Conservation (phyloP, 1,140 invertebrate species). For the Coptotermes formosanus region DNA sequence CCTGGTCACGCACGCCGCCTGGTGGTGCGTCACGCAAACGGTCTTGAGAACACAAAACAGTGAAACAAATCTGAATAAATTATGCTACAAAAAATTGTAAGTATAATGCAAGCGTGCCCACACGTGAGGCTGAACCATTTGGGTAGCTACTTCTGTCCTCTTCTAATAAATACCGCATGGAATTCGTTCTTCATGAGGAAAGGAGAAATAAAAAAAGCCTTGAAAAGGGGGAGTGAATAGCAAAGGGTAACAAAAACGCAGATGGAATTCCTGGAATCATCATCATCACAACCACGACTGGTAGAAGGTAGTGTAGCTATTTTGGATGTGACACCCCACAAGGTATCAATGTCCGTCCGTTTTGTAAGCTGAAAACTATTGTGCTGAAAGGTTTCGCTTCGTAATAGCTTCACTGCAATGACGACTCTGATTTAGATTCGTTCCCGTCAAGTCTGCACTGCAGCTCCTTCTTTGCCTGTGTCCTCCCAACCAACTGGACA, state of each 20-base stretch:
- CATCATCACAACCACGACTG: background rate
- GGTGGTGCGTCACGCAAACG: background rate
- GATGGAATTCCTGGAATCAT: background rate
- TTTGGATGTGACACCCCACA: background rate
- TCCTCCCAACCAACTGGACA: too few species aligned
- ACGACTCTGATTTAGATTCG: background rate
- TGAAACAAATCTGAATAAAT: background rate
- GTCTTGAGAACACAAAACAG: background rate
- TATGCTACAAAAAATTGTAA: background rate
- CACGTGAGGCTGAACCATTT: background rate
- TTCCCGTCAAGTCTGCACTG: too few species aligned
- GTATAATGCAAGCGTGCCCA: background rate
- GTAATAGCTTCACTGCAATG: constrained; percentile 1
- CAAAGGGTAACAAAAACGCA: background rate
- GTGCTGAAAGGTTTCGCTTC: background rate
- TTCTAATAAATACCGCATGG: background rate
- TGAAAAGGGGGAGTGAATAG: background rate
- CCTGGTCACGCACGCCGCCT: background rate
- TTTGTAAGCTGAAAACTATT: background rate
- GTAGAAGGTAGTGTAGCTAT: background rate
- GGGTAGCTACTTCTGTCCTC: background rate
- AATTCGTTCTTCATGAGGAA: constrained; percentile 13
- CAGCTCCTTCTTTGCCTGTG: too few species aligned
- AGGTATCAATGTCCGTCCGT: background rate
- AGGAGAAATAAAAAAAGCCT: background rate